Evolutionary conservation across 2,888 invertebrate genomes (phyloP).

Genomic region (Melanargia galathea): DNA sequence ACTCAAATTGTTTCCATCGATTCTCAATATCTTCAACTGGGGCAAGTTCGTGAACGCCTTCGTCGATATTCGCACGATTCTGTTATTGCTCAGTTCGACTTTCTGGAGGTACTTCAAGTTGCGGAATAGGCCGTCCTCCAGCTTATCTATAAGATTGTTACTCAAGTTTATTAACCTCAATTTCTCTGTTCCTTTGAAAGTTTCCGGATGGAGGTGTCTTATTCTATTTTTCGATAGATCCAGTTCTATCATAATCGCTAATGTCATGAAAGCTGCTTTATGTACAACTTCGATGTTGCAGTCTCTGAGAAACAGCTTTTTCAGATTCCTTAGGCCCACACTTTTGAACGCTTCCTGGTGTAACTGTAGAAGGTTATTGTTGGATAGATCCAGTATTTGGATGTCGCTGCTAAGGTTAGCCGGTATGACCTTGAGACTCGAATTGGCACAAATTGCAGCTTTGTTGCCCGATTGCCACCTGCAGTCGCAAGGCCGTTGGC

Average conservation of each 20-base stretch:
- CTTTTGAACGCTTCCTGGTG: conserved; percentile 85
- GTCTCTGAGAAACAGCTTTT: conserved; percentile 89
- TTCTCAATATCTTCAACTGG: conserved; percentile 85
- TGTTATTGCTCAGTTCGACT: conserved; percentile 90
- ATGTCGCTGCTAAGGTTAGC: conserved; percentile 87
- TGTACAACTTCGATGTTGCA: conserved; percentile 88
- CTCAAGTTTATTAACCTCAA: conserved; percentile 88
- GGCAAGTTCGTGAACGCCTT: conserved; percentile 87
- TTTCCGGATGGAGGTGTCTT: conserved; percentile 84
- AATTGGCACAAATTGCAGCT: conserved; percentile 90
- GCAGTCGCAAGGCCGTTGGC: conserved; percentile 89
- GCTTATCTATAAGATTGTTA: conserved; percentile 87
- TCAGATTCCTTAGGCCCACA: conserved; percentile 89
- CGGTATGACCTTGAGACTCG: conserved; percentile 86
- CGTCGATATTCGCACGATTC: conserved; percentile 86
- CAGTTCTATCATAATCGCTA: conserved; percentile 90
- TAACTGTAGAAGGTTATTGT: conserved; percentile 85
- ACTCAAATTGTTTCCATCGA: conserved; percentile 90
- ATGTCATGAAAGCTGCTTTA: conserved; percentile 87
- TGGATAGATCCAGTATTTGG: conserved; percentile 87
- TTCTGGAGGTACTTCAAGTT: conserved; percentile 88
- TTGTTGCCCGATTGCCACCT: conserved; percentile 94
- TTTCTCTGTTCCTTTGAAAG: conserved; percentile 87
- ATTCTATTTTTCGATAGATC: conserved; percentile 90
- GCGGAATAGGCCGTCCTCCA: conserved; percentile 89